phyloP scores from a whole-genome alignment of 2,797 vertebrate species.

The Bufotes viridis region DNA sequence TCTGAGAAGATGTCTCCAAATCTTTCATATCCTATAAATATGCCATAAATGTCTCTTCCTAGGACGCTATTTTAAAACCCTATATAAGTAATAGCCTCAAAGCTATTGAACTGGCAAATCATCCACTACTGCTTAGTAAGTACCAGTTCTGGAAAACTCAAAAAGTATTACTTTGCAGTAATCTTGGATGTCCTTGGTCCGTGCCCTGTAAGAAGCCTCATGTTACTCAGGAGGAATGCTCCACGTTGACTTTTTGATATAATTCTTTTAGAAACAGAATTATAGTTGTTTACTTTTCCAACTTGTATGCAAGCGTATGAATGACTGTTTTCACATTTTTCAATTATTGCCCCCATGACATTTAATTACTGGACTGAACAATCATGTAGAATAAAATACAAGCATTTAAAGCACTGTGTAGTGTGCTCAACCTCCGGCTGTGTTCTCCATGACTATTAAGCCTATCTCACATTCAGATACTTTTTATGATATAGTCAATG shows the following conservation, averaged over 20 bases:
- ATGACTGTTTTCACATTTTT: not conserved
- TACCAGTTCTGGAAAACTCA: not conserved
- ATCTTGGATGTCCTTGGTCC: not conserved
- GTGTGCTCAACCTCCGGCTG: not conserved
- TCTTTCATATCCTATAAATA: no score
- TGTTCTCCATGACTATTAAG: not conserved
- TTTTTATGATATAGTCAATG: constrained; percentile 32
- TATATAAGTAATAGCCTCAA: no score
- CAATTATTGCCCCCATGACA: no score
- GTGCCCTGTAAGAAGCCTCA: not conserved
- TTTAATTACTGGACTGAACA: not conserved
- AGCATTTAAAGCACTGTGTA: not conserved
- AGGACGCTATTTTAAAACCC: no score
- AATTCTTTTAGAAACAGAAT: not conserved
- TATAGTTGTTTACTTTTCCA: not conserved
- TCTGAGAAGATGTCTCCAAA: no score
- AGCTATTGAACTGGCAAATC: no score
- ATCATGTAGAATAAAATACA: not conserved
- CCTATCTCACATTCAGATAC: not conserved
- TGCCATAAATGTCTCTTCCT: no score
- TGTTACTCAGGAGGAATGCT: not conserved
- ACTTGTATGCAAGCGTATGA: no score
- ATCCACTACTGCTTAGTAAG: no score
- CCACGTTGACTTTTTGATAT: not conserved
- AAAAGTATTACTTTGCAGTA: not conserved